Base-by-base conservation (phyloP, 2,113 vertebrate species). In the Malurus elegans region DNA sequence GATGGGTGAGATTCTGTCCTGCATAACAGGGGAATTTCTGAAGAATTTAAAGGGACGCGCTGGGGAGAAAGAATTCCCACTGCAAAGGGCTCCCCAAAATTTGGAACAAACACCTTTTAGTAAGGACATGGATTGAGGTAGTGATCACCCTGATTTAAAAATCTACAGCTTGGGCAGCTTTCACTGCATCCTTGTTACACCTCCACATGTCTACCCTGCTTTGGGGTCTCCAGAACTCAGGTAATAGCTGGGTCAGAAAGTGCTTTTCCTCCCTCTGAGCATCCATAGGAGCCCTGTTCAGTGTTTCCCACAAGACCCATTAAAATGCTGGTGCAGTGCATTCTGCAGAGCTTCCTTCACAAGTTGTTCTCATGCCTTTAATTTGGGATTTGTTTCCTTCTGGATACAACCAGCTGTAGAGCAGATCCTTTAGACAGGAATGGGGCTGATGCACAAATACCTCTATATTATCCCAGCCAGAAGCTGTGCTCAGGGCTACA, bases 201-300 rank as follows among this genome's bases (percentile, higher is more conserved):
- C 10, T 51, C 50, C 3, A 42, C 0, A 0, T 20, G 7, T 36
- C 42, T 65, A 25, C 29, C 5, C 17, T 57, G 18, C 42, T 73
- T 64, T 53, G 54, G 25, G 28, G 9, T 82, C 38, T 71, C 28
- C 32, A 67, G 48, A 66, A 57, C 4, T 12, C 70, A 50, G 0
- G 4, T 17, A 61, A 50, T 17, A 47, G 7, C 12, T 50, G 13
- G 18, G 6, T 57, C 34, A 71, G 38, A 70, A 28, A 42, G 9
- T 18, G 38, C 8, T 87, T 84, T 78, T 90, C 7, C 19, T 65
- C 8, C 5, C 15, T 25, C 38, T 53, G 26, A 64, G 44, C 28
- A 79, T 67, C 4, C 28, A 40, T 6, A 53, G 25, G 51, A 82
- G 25, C 15, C 18, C 40, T 88, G 9, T 12, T 36, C 29, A 42